phyloP scores from a whole-genome alignment of 1,140 invertebrate species.

The Plodia interpunctella region DNA sequence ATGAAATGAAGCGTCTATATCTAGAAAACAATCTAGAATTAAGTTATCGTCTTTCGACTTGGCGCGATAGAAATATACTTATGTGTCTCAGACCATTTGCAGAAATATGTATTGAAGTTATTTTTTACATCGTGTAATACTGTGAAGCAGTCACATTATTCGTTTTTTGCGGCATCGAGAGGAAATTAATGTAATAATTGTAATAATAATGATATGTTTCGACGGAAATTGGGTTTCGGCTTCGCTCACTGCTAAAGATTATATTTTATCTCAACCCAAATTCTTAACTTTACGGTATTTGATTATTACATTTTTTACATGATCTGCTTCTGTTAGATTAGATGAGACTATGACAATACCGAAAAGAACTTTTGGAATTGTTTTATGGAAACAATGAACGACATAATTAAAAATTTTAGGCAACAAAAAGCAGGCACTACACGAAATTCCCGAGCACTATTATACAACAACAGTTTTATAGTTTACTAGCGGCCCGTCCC shows the following conservation, averaged over 20 bases:
- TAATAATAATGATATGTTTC: neutral
- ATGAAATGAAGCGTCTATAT: too few relatives aligned
- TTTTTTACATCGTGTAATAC: neutral
- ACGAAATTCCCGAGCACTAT: too few relatives aligned
- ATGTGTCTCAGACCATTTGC: neutral
- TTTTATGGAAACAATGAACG: too few relatives aligned
- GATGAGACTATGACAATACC: neutral
- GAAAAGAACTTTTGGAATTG: too few relatives aligned
- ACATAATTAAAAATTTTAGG: too few relatives aligned
- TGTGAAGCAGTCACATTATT: neutral
- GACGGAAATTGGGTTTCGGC: neutral
- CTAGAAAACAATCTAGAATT: too few relatives aligned
- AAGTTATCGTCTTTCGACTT: neutral
- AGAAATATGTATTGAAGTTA: neutral
- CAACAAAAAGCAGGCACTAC: too few relatives aligned
- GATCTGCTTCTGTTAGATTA: neutral
- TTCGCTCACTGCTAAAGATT: neutral
- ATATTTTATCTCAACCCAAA: too few relatives aligned
- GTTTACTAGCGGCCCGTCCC: too few relatives aligned
- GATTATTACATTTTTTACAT: neutral
- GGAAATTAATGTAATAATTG: too few relatives aligned
- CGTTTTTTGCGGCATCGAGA: neutral
- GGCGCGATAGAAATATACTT: neutral
- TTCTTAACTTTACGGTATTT: too few relatives aligned
- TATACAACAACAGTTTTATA: too few relatives aligned